Percentiles rank a stretch among this genome's conserved stretches.
Conservation (phyloP, 2,888 invertebrate species). For the Emmelina monodactyla region DNA sequence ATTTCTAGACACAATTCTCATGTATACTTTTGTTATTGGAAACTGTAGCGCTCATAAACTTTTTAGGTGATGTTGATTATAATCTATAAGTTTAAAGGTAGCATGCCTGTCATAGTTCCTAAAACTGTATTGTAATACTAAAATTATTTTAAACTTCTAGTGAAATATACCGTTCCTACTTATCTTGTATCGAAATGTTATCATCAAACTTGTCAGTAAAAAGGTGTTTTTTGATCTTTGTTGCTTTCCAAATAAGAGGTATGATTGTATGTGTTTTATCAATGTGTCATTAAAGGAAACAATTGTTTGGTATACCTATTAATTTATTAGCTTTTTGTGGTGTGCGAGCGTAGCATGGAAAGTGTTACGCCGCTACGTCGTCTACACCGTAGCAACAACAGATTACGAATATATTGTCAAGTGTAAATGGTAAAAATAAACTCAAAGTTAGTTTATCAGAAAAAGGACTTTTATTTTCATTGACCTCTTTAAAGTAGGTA, state of each 20-base stretch:
- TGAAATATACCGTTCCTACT: conserved; percentile 65
- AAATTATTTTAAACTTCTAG: conserved; percentile 63
- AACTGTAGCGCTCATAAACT: conserved; percentile 4
- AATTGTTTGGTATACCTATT: background rate
- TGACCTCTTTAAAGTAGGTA: too few species aligned
- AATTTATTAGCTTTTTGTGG: too few species aligned
- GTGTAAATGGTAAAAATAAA: conserved; percentile 70
- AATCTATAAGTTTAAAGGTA: conserved; percentile 29
- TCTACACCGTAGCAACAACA: conserved; percentile 56
- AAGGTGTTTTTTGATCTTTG: conserved; percentile 27
- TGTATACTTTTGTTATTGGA: conserved; percentile 22
- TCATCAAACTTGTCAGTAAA: conserved; percentile 23
- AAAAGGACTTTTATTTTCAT: conserved; percentile 48
- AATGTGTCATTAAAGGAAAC: too few species aligned
- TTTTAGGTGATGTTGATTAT: conserved; percentile 2
- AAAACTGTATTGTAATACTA: conserved; percentile 63
- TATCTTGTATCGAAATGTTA: conserved; percentile 49
- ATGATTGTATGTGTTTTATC: too few species aligned
- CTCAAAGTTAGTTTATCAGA: conserved; percentile 70
- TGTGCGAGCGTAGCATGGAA: conserved; percentile 43
- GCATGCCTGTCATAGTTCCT: conserved; percentile 66
- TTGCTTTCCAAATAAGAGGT: too few species aligned
- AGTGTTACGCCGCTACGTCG: conserved; percentile 53
- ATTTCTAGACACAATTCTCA: conserved; percentile 10
- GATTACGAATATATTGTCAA: conserved; percentile 68